phyloP scores from a whole-genome alignment of 2,113 vertebrate species.

The Cygnus buccinator region DNA sequence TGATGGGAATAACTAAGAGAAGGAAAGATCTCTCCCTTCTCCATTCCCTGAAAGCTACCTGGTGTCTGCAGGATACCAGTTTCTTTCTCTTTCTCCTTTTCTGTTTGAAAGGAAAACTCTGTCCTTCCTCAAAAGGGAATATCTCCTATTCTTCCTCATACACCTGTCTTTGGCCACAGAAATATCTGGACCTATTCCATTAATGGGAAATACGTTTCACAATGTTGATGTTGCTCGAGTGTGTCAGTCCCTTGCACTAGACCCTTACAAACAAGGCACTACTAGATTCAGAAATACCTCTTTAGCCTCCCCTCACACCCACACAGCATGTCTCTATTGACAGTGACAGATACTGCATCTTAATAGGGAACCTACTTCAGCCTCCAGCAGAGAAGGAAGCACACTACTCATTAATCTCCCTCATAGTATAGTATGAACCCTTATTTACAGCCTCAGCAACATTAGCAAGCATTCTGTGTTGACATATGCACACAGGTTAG shows the following conservation, averaged over 20 bases:
- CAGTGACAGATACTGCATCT: constrained; percentile 70
- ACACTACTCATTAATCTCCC: constrained; percentile 65
- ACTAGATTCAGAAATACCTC: constrained; percentile 37
- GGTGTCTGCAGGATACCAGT: background rate
- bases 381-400: constrained; percentile 64
- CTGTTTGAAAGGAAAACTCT: background rate
- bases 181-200: background rate
- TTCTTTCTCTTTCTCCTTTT: background rate
- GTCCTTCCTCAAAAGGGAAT: background rate
- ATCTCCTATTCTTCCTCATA: background rate
- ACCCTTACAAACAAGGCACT: constrained; percentile 49
- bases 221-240: constrained; percentile 7
- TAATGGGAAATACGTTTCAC: background rate
- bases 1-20: background rate
- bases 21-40: background rate
- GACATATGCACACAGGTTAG: constrained; percentile 67
- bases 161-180: background rate
- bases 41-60: background rate
- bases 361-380: constrained; percentile 65
- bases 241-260: background rate
- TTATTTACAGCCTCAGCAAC: constrained; percentile 68
- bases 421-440: constrained; percentile 32
- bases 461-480: constrained; percentile 50
- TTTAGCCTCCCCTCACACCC: constrained; percentile 58
- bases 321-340: constrained; percentile 64